Base-by-base conservation (phyloP, 1,140 invertebrate species). In the Camponotus vicinus region DNA sequence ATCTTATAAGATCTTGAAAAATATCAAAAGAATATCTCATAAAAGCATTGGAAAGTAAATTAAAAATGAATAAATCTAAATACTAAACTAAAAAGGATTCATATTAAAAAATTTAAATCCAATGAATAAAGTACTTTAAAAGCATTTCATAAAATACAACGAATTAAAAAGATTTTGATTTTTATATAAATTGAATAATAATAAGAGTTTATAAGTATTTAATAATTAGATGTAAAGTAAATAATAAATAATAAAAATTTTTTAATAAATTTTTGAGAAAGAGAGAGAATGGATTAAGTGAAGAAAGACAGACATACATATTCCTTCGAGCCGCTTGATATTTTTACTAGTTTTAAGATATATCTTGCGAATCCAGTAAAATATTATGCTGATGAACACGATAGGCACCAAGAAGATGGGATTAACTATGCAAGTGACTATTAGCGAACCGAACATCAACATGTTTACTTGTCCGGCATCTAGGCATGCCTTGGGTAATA, bases 311-410 rank as follows among this genome's bases (percentile, higher is more conserved):
- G 1, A 89, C 95, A 96, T 95, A 98, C 97, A 96, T 83, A 97
- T 97, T 92, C 97, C 98, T 95, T 99, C 98, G n/a, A 99, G 93
- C 73, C 98, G 95, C 93, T 99, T 98, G 8, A 99, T 96, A 91
- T 98, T 98, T 88, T 98, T 96, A 0, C 98, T 98, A 0, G 98
- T 98, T 69, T 96, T 96, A 11, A 99, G 94, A 92, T 98, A 99
- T 77, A 98, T 96, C 85, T 96, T 96, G 21, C 98, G 94, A n/a
- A 98, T 96, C 80, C 96, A 96, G 80, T 97, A 96, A 91, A 99
- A 98, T 0, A 98, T 85, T 0, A 96, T 90, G 3, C 96, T 95
- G 2, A 99, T 95, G 21, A 97, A 93, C 0, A 97, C 87, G 0
- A 97, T 96, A 0, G 98, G 97, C 9, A 97, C 92, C 2, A 98